Percentiles rank a stretch among this genome's conserved stretches.
Evolutionary conservation across 2,113 vertebrate genomes (phyloP).

Genomic region (Tragelaphus strepsiceros): DNA sequence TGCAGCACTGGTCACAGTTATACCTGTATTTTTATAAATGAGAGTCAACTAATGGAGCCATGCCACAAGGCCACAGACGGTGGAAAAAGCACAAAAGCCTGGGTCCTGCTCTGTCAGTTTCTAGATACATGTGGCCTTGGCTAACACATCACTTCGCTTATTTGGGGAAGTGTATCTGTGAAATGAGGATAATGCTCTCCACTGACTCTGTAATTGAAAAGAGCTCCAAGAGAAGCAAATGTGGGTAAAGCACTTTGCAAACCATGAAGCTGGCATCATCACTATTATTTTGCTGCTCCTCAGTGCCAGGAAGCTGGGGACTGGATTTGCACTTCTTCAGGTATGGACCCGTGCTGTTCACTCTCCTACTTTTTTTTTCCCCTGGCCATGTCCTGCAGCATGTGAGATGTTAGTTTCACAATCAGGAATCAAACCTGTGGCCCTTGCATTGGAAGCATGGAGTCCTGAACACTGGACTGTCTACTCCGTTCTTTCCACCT

Average conservation of each 20-base stretch:
- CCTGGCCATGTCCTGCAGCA: not conserved
- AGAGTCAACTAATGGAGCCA: not conserved
- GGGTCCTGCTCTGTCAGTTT: not conserved
- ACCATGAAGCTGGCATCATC: not conserved
- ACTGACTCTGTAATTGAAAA: not conserved
- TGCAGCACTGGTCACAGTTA: not conserved
- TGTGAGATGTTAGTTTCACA: not conserved
- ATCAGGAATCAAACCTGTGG: not conserved
- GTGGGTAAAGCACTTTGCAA: not conserved
- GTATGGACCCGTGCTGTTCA: not conserved
- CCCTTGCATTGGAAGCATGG: not conserved
- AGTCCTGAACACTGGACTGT: not conserved
- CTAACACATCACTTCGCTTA: not conserved
- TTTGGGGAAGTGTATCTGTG: not conserved
- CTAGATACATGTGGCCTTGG: not conserved
- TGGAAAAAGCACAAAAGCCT: not conserved
- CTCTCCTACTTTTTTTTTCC: accelerated
- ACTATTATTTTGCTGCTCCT: not conserved
- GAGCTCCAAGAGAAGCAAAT: not conserved
- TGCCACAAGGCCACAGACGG: not conserved
- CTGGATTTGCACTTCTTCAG: not conserved
- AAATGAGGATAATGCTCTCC: not conserved
- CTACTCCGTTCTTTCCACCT: not conserved
- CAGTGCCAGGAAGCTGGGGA: not conserved
- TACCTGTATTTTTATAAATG: not conserved